Evolutionary conservation across 1,140 invertebrate genomes (phyloP).

Genomic region (Saccostrea cuccullata): DNA sequence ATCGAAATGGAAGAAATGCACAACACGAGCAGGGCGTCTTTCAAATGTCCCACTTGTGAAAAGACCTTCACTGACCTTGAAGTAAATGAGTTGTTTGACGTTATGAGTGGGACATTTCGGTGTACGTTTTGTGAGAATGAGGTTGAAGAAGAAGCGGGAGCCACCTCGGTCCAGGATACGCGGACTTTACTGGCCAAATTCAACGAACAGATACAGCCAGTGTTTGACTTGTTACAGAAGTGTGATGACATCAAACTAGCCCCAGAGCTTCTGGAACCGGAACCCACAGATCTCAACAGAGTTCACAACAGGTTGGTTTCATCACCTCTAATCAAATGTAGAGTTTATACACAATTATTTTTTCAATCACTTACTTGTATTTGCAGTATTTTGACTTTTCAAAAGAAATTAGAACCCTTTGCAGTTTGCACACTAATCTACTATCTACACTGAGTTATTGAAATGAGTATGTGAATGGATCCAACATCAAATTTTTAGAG

Average conservation of each 20-base stretch:
- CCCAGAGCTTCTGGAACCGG: conserved; percentile 95
- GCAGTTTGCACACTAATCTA: too few relatives aligned
- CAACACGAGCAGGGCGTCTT: conserved; percentile 95
- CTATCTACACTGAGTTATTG: too few relatives aligned
- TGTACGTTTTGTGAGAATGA: conserved; percentile 91
- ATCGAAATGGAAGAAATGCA: conserved; percentile 97
- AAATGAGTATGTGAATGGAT: too few relatives aligned
- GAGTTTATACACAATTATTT: not conserved
- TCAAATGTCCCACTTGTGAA: conserved; percentile 93
- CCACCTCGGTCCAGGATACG: conserved; percentile 94
- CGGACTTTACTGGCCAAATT: conserved; percentile 92
- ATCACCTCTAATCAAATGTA: not conserved
- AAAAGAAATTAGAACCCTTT: too few relatives aligned
- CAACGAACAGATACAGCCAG: conserved; percentile 94
- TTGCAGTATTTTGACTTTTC: too few relatives aligned
- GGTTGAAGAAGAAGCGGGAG: conserved; percentile 96
- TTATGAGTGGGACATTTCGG: conserved; percentile 88
- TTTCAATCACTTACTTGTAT: too few relatives aligned
- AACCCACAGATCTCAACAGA: conserved; percentile 84
- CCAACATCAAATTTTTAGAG: too few relatives aligned
- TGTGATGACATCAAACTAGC: conserved; percentile 97
- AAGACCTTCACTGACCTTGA: conserved; percentile 89
- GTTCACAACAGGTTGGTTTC: not conserved
- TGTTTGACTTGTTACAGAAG: conserved; percentile 92
- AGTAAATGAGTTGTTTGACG: conserved; percentile 94